Base-by-base conservation (phyloP, 2,113 vertebrate genomes). In the Tylochromis polylepis region DNA sequence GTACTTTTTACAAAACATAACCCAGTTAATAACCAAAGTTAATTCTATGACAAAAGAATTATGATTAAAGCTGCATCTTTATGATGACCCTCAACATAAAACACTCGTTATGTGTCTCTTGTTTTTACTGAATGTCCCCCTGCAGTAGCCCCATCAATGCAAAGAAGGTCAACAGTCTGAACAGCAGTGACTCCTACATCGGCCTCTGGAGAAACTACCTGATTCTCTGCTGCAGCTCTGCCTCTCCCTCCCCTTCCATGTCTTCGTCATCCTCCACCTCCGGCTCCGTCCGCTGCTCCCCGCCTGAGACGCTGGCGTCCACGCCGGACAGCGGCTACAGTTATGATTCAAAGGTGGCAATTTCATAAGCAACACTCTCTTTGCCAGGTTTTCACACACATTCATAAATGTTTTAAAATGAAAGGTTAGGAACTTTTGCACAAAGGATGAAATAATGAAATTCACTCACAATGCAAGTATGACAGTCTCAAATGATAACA, bases 121-220 rank as follows among this genome's bases (percentile, higher is more conserved):
- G 59, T 62, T 67, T 79, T 22, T 70, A 24, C 12, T 36, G 24
- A 41, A 2, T 56, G 14, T 59, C 82, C 56, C 41, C 82, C 46
- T 90, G 46, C 81, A 99, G 99, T 88, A 99, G 99, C 91, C 99
- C 99, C 84, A 99, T 99, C 94, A 99, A 99, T 95, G 98, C 98
- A 85, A 99, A 99, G 96, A 99, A 99, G 90, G 97, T 99, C 72
- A 99, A 97, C 93, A 97, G 97, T 34, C 95, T 98, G 93, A 97
- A 95, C 82, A 97, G 97, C 51, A 96, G 93, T 14, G 99, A 99
- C 96, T 99, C 99, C 1, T 99, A 99, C 85, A 87, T 99, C 5
- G 98, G 98, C 6, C 97, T 99, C 70, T 99, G 99, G 99, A 98
- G 99, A 92, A 99, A 99, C 96, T 99, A 99, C 90, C 95, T 99